Percentiles rank a stretch among this genome's conserved stretches.
phyloP scores from a whole-genome alignment of 1,140 invertebrate species.

The Octopus sinensis region DNA sequence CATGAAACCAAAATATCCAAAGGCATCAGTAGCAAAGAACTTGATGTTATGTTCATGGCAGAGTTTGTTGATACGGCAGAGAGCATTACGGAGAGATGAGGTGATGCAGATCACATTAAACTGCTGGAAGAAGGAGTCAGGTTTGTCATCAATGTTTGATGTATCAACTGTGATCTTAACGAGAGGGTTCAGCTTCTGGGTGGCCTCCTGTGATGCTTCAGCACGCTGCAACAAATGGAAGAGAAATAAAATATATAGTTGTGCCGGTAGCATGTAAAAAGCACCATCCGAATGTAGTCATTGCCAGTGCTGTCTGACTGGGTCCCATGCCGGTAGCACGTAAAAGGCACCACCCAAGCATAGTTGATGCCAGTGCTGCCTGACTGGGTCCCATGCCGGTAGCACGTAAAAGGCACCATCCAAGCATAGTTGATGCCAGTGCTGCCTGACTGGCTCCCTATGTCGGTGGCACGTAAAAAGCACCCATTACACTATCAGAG shows the following conservation, averaged over 20 bases:
- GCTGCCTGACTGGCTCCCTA: too few relatives aligned
- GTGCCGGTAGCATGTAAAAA: too few relatives aligned
- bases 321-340: too few relatives aligned
- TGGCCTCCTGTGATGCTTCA: constrained; percentile 72
- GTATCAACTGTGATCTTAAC: constrained; percentile 77
- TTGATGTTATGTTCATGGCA: constrained; percentile 77
- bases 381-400: too few relatives aligned
- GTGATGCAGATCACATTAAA: constrained; percentile 86
- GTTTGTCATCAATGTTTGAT: constrained; percentile 64
- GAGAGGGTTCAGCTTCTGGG: constrained; percentile 86
- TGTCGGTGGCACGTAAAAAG: too few relatives aligned
- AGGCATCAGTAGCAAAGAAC: constrained; percentile 87
- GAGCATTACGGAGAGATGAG: constrained; percentile 68
- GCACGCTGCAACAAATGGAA: constrained; percentile 69
- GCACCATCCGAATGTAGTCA: too few relatives aligned
- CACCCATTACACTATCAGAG: too few relatives aligned
- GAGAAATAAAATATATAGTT: constrained; percentile 28
- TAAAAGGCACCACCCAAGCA: too few relatives aligned
- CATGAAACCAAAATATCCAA: constrained; percentile 88
- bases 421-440: too few relatives aligned
- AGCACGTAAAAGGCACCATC: too few relatives aligned
- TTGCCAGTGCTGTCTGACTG: too few relatives aligned
- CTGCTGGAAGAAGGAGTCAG: constrained; percentile 68
- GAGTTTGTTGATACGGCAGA: constrained; percentile 74
- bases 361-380: too few relatives aligned